phyloP scores from a whole-genome alignment of 2,113 vertebrate genomes.

The Hemichromis elongatus region DNA sequence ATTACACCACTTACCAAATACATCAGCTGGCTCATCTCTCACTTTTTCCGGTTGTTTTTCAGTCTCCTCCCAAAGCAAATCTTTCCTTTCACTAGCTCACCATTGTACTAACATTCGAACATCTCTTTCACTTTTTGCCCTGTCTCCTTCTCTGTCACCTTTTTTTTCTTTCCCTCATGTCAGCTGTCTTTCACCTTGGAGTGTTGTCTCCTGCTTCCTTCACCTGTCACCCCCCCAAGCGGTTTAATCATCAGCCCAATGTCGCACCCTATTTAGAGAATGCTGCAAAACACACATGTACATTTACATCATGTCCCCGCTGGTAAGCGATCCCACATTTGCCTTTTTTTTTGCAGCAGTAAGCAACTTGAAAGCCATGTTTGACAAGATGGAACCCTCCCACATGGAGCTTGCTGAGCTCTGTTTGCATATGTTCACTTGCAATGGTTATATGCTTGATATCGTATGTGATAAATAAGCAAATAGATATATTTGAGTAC shows the following conservation, averaged over 20 bases:
- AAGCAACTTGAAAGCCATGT: not conserved
- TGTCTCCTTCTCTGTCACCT: not conserved
- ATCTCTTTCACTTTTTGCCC: not conserved
- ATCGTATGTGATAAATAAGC: not conserved
- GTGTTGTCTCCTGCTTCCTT: slow-evolving; percentile 3
- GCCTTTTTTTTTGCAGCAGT: not conserved
- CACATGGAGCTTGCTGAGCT: not conserved
- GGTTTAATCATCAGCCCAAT: slow-evolving; percentile 53
- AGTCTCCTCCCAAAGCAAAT: not conserved
- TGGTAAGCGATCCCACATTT: not conserved
- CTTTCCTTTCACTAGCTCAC: not conserved
- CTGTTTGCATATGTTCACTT: not conserved
- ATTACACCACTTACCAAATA: slow-evolving; percentile 18
- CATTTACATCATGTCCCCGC: not conserved
- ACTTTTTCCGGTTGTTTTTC: not conserved
- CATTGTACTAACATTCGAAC: not conserved
- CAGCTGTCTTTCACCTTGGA: slow-evolving; percentile 21
- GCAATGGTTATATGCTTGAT: not conserved
- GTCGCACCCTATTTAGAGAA: slow-evolving; percentile 40
- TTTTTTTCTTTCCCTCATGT: not conserved
- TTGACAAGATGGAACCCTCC: not conserved
- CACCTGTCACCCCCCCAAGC: slow-evolving; percentile 35
- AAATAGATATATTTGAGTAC: not conserved
- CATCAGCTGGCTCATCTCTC: not conserved
- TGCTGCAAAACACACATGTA: not conserved